Evolutionary conservation across 2,888 invertebrate species (phyloP), one percentile per base, ranked within the genome.

Genomic region (Oasisia sp.): DNA sequence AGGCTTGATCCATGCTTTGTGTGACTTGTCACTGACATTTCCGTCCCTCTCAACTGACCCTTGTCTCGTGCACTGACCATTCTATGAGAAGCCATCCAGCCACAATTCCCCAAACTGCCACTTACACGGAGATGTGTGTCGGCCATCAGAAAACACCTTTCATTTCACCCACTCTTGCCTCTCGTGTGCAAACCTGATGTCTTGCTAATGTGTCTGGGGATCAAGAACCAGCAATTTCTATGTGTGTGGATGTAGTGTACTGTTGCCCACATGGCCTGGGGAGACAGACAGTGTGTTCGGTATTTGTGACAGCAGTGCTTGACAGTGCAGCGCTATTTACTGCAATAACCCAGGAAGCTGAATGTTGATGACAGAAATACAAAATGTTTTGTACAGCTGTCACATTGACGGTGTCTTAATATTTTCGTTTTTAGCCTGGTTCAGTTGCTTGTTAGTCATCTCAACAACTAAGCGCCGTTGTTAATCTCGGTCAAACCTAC

Each of bases 191-290:
- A 74, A n/a, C 27, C 19, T 74, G 27, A 74, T n/a, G 74, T 74
- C 74, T 74, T 74, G 74, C 5, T 74, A 74, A 74, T 74, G 74
- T 74, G 74, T 74, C 74, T 74, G 74, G 74, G 74, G 74, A 74
- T 74, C 74, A 7, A 0, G 74, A 74, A 74, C 4, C 74, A 74
- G 74, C 14, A 7, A 74, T 74, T 74, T 74, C 19, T 74, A 74
- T 74, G 74, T 19, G 7, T 74, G n/a, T 74, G n/a, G 27, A 74
- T 74, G 74, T n/a, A 74, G 19, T 74, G 74, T 74, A 74, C 27
- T 74, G 27, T 74, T 74, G 74, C 19, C 74, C 74, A 27, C 27
- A 74, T 27, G 9, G 9, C 50, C 14, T 14, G 9, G 50, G 14
- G 74, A 74, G 74, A 7, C 27, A 3, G 27, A 27, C 7, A 19